Conservation (phyloP, 1,140 invertebrate genomes). For the Sminthurinus signatus region DNA sequence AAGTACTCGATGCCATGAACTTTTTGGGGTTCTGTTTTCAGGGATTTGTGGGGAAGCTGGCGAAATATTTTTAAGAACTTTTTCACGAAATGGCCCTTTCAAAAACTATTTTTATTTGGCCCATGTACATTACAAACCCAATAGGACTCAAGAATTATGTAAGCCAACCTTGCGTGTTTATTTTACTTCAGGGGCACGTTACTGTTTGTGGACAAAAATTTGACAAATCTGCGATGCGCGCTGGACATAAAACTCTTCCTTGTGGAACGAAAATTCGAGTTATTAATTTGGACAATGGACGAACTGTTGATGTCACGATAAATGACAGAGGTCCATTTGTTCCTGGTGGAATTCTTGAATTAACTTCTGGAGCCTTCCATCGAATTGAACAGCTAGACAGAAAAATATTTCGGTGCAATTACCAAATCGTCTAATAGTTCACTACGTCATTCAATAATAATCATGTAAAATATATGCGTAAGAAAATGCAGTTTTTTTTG, state of each 20-base stretch:
- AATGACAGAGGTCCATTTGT: conserved; percentile 18
- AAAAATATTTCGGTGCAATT: not conserved
- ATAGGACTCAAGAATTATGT: no score
- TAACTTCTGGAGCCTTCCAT: conserved; percentile 27
- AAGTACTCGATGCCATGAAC: no score
- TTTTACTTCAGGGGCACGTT: conserved; percentile 3
- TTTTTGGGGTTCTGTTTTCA: no score
- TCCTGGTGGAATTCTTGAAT: conserved; percentile 19
- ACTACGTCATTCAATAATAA: no score
- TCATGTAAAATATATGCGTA: no score
- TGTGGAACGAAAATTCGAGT: conserved; percentile 27
- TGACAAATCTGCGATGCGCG: conserved; percentile 19
- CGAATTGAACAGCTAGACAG: not conserved
- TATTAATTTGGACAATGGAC: conserved; percentile 15
- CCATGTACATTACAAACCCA: no score
- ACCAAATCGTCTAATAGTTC: not conserved
- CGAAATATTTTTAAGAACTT: no score
- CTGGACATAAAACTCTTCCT: conserved; percentile 18
- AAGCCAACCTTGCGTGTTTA: no score
- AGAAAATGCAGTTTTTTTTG: no score
- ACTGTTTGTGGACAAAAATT: conserved; percentile 14
- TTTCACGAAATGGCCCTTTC: no score
- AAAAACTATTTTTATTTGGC: no score
- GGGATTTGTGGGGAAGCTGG: no score
- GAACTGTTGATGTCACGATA: conserved; percentile 19